Evolutionary conservation across 2,888 invertebrate species (phyloP), one percentile per base, ranked within the genome.

Genomic region (Neoaliturus tenellus): DNA sequence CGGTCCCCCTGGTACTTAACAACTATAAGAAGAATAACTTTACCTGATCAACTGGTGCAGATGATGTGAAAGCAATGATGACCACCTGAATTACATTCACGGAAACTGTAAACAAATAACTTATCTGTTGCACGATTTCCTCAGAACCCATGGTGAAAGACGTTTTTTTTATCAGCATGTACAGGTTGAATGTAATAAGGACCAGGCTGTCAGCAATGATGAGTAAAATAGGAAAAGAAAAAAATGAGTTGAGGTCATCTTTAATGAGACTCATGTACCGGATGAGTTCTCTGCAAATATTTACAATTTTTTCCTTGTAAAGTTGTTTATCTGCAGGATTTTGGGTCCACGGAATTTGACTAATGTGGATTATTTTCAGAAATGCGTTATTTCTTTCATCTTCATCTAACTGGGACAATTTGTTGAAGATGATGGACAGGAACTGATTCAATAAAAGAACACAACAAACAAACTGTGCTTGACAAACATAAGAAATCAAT

Each of bases 191-290:
- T 20, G 78, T 78, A 6, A 48, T 78, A 0, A 78, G 31, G 10
- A 78, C 25, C 25, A 78, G 12, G 55, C 48, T 78, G 35, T 78
- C 55, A 12, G 78, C 78, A 6, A 78, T 55, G 20, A 78, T 48
- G 10, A 33, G 23, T 33, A 78, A 48, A 55, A 78, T 78, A 20
- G 78, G 55, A 20, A 55, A 33, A n/a, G 78, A 78, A 55, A 78
- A 78, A 20, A 55, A 51, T 20, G 51, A 51, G n/a, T 55, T 78
- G 1, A 78, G 14, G 35, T 78, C 78, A 17, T 78, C 78, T n/a
- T 78, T 78, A 6, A 78, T 78, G n/a, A 78, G 20, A 78, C 78
- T 78, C 35, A 78, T 51, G 12, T n/a, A 78, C 6, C 78, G 23
- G 5, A 78, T 23, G 4, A 78, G 33, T 55, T 78, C 78, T 35